Conservation (phyloP, 2,113 vertebrate species). For the Nannobrachium achirus region DNA sequence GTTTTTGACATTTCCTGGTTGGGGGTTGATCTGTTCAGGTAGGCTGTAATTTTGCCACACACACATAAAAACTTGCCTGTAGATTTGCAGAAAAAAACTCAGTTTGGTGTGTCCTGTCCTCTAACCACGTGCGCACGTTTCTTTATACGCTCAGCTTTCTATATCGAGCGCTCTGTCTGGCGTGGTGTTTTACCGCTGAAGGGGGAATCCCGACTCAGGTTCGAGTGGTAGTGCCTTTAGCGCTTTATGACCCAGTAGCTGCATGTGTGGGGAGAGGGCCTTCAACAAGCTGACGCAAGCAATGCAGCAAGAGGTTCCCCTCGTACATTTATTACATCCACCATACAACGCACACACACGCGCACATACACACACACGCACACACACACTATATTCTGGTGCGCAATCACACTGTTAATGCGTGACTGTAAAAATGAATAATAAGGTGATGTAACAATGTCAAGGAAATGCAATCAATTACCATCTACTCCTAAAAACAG, state of each 20-base stretch:
- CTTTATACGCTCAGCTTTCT: too few relatives aligned
- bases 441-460: slow-evolving; percentile 26
- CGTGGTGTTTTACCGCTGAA: slow-evolving; percentile 10
- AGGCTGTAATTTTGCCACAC: neutral
- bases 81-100: neutral
- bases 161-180: neutral
- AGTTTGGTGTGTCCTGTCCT: too few relatives aligned
- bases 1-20: too few relatives aligned
- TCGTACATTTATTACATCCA: neutral
- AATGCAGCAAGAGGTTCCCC: slow-evolving; percentile 4
- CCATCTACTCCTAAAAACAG: slow-evolving; percentile 28
- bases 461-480: slow-evolving; percentile 53
- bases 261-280: neutral
- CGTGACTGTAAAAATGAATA: slow-evolving; percentile 33
- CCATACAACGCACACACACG: slow-evolving; percentile 15
- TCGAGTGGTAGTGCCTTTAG: neutral
- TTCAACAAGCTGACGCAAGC: slow-evolving; percentile 23
- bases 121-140: neutral
- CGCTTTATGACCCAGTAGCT: slow-evolving; percentile 21
- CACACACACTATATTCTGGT: neutral
- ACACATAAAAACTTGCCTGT: neutral
- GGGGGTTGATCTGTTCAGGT: slow-evolving; percentile 27
- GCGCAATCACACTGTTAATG: slow-evolving; percentile 9
- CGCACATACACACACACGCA: neutral
- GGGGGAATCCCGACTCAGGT: slow-evolving; percentile 16